phyloP scores from a whole-genome alignment of 2,888 invertebrate species.

The Boloria euphrosyne region DNA sequence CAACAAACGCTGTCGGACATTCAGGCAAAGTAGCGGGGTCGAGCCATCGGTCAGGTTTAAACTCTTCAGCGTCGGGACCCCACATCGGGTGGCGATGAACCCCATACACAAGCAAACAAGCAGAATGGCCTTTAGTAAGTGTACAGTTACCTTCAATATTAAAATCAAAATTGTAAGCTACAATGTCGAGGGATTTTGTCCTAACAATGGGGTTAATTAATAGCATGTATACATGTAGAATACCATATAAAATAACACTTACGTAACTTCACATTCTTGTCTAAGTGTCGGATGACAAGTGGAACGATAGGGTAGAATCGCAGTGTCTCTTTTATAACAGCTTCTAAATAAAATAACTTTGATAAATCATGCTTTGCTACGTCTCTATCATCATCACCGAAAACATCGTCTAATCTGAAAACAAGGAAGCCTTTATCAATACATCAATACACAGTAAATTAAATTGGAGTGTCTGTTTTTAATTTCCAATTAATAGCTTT shows the following conservation, averaged over 20 bases:
- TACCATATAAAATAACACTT: constrained; percentile 29
- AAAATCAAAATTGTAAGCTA: neutral
- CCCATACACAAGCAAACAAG: too few species aligned
- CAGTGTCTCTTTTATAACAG: constrained; percentile 54
- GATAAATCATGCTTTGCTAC: constrained; percentile 45
- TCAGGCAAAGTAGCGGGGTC: constrained; percentile 19
- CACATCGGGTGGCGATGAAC: constrained; percentile 10
- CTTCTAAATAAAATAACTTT: constrained; percentile 53
- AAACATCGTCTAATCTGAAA: constrained; percentile 24
- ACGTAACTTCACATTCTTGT: constrained; percentile 51
- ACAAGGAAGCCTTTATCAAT: neutral
- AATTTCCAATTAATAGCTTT: too few species aligned
- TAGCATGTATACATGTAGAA: constrained; percentile 3
- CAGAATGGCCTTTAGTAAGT: too few species aligned
- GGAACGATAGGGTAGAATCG: constrained; percentile 51
- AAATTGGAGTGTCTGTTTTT: too few species aligned
- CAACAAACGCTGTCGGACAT: constrained; percentile 42
- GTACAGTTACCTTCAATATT: too few species aligned
- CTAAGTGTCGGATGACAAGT: constrained; percentile 44
- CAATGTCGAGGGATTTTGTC: constrained; percentile 26
- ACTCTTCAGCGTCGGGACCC: constrained; percentile 37
- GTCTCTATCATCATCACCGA: constrained; percentile 43
- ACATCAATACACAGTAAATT: too few species aligned
- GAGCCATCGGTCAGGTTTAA: constrained; percentile 36
- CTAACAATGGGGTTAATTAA: constrained; percentile 28